Evolutionary conservation across 1,140 invertebrate species (phyloP), one percentile per base, ranked within the genome.

Genomic region (Aphelenchoides besseyi): DNA sequence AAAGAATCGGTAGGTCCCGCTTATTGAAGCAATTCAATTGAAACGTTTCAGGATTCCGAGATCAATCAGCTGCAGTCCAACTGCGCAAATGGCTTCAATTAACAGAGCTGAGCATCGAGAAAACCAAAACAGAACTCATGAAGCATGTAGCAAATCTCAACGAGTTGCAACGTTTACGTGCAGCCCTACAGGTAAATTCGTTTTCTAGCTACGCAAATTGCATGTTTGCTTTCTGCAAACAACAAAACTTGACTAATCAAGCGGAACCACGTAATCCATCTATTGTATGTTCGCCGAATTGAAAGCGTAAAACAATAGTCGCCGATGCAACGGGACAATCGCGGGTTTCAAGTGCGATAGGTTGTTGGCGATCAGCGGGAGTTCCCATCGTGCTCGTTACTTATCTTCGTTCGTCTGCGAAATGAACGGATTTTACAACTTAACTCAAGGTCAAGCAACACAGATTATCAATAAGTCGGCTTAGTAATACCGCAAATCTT

Each of bases 11-110:
- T 66, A 1, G 23, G 63, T 66, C n/a, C 16, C 12, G 1, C 32
- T 29, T 33, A 12, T 36, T 66, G 12, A 53, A 66, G 30, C 30
- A 33, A n/a, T 66, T 66, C 30, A n/a, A 53, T 66, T 66, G 9
- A n/a, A n/a, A n/a, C n/a, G n/a, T n/a, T n/a, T n/a, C 26, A 66
- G 16, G 16, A 37, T 32, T 37, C 30, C 32, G 59, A 1, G 63
- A 66, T 66, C 30, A 35, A 12, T 66, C 63, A 32, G 63, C 63
- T 32, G 63, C 32, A 16, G n/a, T 29, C 3, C 63, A 66, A 18
- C 63, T 66, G 32, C 63, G 63, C 36, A 66, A 66, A 30, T 66
- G 63, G 63, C 63, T 66, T 23, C 63, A 66, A 33, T 33, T n/a
- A 18, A 66, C 32, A 23, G 63, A 66, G 32, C 32, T 41, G 26